Evolutionary conservation across 2,797 vertebrate species (phyloP), one percentile per base, ranked within the genome.

Genomic region (Scomberomorus guttatus): DNA sequence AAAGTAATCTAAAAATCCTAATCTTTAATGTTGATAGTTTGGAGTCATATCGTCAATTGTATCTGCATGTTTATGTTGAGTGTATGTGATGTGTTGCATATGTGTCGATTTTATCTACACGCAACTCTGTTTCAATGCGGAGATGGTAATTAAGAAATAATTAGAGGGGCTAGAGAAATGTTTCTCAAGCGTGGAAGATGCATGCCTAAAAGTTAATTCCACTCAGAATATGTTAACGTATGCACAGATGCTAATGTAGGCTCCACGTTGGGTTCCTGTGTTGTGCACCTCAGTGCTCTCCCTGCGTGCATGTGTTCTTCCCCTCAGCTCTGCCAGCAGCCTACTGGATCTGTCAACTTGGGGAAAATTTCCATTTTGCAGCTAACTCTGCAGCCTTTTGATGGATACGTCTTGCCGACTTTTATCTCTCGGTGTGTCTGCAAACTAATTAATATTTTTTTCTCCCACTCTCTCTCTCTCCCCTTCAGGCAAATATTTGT

Each of bases 391-490:
- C 93, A 93, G 96, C 92, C 93, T 97, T 97, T 97, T 97, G 96
- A 97, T 96, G 96, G 96, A 96, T 96, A 95, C 92, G 94, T 97
- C 96, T 97, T 96, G 92, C 94, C 95, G 95, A 96, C 96, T 97
- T 97, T 97, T 97, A 97, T 97, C 95, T 95, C 94, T 95, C 94
- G 93, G 94, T 94, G 95, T 94, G 95, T 96, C 96, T 97, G 97
- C 95, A 97, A 98, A 98, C 96, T 97, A 97, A 97, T 98, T 98
- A 96, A 98, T 97, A 96, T 97, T 96, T 93, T 85, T 86, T 81
- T 69, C 56, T 54, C 62, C 51, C 69, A n/a, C 67, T 64, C 70
- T 55, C 68, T 65, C 72, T 57, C 76, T 84, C 82, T 71, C 87
- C 83, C 67, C 96, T 97, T 96, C 95, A 96, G 96, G 97, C 95